Evolutionary conservation across 2,888 invertebrate genomes (phyloP), one percentile per base, ranked within the genome.

Genomic region (Acleris holmiana): DNA sequence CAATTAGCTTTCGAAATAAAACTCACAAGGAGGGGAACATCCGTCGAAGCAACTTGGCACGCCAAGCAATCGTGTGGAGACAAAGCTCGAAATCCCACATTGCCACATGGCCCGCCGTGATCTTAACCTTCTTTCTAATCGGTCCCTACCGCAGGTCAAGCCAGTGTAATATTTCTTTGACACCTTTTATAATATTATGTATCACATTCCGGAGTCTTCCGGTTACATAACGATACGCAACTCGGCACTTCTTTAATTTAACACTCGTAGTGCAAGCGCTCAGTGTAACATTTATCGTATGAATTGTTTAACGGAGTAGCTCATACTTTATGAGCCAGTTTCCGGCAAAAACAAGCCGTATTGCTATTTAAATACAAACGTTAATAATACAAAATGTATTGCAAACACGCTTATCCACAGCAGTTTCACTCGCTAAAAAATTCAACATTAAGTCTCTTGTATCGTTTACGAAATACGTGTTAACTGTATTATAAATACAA

Each of bases 371-470:
- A 82, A 84, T 84, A 83, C 76, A 76, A 74, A 72, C 77, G 74
- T 80, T 75, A 82, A 82, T 82, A 79, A 79, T 77, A 78, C 75
- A 78, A 79, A 78, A 78, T 77, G 78, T 80, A 77, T 80, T 79
- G 79, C 77, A 78, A 75, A 78, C 76, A 74, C 76, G 78, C 74
- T 81, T 80, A 82, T 78, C 75, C 78, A 66, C 76, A 75, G 73
- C 74, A 77, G 74, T 78, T 76, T 74, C 71, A 73, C 73, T 77
- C 74, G 76, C 83, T 81, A 82, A 84, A n/a, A 83, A 80, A 85
- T 85, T 82, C 83, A 82, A 77, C 79, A 79, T 81, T 82, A 83
- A 83, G 82, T 80, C 81, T 80, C 79, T 80, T 77, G n/a, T n/a
- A 79, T 77, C 70, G 74, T 71, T 73, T 29, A 72, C 73, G 76